Base-by-base conservation (phyloP, 2,888 invertebrate genomes). In the Phyllotreta cruciferae region DNA sequence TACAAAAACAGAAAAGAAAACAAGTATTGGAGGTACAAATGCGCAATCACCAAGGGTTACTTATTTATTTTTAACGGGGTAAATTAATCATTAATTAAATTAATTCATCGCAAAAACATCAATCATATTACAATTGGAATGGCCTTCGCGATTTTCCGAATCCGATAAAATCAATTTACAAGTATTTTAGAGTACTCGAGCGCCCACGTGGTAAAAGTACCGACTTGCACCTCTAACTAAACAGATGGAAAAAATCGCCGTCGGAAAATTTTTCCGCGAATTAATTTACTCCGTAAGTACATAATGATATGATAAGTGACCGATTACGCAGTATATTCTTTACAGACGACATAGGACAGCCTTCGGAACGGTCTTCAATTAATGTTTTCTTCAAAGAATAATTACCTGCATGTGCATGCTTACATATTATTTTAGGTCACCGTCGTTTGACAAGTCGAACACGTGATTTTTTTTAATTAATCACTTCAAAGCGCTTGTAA, bases 301-400 rank as follows among this genome's bases (percentile, higher is more conserved):
- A 50, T 50, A 50, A 50, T 50, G 50, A 50, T 50, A 44, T 44
- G 44, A 44, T 49, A 49, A 52, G 52, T 52, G 52, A 5, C 7
- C 37, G 52, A 52, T 52, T 52, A 38, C 52, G 52, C 13, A 52
- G 52, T 52, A 52, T 52, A 37, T 37, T 52, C 52, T 52, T 52
- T 52, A 52, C 24, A 50, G 35, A 50, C 36, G 34, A 35, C 36
- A 50, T 36, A n/a, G 47, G 8, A 47, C 7, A 8, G 50, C 47
- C 47, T 47, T 47, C 47, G 24, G 11, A 24, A n/a, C 36, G 50
- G 7, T 50, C 52, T 52, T 52, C 52, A 52, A 52, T 52, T 60
- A 66, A 56, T 58, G 52, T 61, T 64, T 66, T 66, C 58, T 63
- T 66, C 56, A 56, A 53, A 52, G 42, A 62, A 47, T 58, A 63